Conservation (phyloP, 2,888 invertebrate genomes). For the Spodoptera exigua region DNA sequence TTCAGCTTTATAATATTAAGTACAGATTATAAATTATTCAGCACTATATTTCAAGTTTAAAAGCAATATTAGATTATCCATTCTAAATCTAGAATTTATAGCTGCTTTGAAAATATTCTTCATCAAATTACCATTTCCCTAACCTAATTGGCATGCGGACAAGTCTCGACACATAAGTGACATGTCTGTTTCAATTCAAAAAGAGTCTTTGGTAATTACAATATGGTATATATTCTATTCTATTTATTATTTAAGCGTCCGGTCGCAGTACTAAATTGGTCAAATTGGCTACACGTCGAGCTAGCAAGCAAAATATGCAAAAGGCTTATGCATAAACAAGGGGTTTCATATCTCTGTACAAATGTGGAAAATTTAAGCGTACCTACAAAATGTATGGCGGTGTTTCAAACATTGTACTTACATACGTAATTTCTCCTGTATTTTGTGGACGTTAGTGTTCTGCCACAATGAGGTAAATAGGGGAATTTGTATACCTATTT, state of each 20-base stretch:
- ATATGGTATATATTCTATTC: slow-evolving; percentile 40
- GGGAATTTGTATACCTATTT: too few relatives aligned
- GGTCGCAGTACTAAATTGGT: slow-evolving; percentile 51
- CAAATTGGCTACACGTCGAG: slow-evolving; percentile 51
- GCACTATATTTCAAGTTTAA: background rate
- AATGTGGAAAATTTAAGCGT: slow-evolving; percentile 40
- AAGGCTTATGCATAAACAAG: slow-evolving; percentile 66
- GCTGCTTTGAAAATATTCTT: slow-evolving; percentile 11
- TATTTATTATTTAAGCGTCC: slow-evolving; percentile 49
- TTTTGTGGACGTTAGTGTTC: too few relatives aligned
- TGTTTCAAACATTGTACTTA: slow-evolving; percentile 23
- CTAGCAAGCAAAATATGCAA: slow-evolving; percentile 59
- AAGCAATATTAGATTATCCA: background rate
- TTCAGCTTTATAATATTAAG: too few relatives aligned
- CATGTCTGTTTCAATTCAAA: background rate
- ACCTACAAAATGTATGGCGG: slow-evolving; percentile 22
- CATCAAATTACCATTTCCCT: slow-evolving; percentile 5
- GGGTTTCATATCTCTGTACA: slow-evolving; percentile 30
- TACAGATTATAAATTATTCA: too few relatives aligned
- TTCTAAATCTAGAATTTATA: background rate
- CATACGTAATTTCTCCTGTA: background rate
- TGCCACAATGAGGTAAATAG: too few relatives aligned
- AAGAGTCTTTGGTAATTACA: slow-evolving; percentile 35
- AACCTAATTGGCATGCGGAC: slow-evolving; percentile 31
- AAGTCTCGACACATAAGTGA: slow-evolving; percentile 7